Percentiles rank a stretch among this genome's conserved stretches.
phyloP scores from a whole-genome alignment of 2,797 vertebrate species.

The Hyperoplus lanceolatus region DNA sequence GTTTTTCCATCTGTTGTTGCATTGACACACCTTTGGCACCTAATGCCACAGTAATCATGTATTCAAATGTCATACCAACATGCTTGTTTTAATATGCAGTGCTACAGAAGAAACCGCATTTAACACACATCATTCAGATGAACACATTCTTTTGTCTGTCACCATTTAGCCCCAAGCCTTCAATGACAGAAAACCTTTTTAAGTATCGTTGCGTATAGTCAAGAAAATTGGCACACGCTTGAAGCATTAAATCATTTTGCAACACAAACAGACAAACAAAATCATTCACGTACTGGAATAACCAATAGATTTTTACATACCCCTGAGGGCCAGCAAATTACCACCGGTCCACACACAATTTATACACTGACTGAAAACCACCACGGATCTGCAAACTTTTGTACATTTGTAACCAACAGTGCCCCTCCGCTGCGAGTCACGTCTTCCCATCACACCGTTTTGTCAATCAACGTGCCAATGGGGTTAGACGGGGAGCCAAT shows the following conservation, averaged over 20 bases:
- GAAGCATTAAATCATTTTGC: conserved; percentile 13
- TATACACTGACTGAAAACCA: conserved; percentile 25
- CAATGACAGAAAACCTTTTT: not conserved
- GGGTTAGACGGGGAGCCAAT: conserved; percentile 72
- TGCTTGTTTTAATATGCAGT: not conserved
- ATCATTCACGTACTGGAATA: conserved; percentile 6
- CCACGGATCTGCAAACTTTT: conserved; percentile 44
- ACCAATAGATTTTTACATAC: not conserved
- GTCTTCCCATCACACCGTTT: conserved; percentile 57
- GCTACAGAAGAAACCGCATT: not conserved
- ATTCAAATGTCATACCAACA: not conserved
- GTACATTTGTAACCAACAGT: conserved; percentile 40
- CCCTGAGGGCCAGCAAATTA: conserved; percentile 35
- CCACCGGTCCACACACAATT: conserved; percentile 7
- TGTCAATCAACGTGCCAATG: conserved; percentile 62
- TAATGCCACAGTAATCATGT: not conserved
- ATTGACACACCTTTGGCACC: not conserved
- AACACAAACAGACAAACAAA: conserved; percentile 30
- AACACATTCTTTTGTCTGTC: not conserved
- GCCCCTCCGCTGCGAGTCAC: conserved; percentile 62
- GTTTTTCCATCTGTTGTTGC: not conserved
- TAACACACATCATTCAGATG: not conserved
- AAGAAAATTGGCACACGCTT: conserved; percentile 23
- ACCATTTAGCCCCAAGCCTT: not conserved
- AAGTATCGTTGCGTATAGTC: conserved; percentile 2